Evolutionary conservation across 2,888 invertebrate genomes (phyloP).

Genomic region (Opisthograptis luteolata): DNA sequence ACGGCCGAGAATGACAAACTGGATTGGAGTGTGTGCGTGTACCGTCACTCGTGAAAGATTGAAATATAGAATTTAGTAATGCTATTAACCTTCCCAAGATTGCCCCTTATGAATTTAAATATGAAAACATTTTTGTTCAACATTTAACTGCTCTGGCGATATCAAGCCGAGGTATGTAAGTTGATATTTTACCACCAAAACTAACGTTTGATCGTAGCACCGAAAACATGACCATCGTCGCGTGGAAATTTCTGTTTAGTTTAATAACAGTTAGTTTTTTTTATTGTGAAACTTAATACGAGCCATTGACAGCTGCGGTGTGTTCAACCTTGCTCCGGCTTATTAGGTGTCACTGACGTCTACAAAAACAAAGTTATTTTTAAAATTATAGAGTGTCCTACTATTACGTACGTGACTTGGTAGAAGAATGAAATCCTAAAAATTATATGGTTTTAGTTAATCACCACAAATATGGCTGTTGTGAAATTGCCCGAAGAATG

Average conservation of each 20-base stretch:
- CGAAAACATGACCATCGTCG: conserved; percentile 42
- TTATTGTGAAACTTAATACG: conserved; percentile 60
- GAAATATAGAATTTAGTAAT: conserved; percentile 17
- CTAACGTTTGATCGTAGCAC: conserved; percentile 52
- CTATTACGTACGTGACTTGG: conserved; percentile 1
- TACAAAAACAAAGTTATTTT: conserved; percentile 20
- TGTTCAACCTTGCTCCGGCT: conserved; percentile 45
- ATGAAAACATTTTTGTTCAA: conserved; percentile 15
- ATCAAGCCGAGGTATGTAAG: conserved; percentile 49
- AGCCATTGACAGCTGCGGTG: conserved; percentile 60
- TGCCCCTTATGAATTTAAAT: conserved; percentile 19
- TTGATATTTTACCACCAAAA: conserved; percentile 54
- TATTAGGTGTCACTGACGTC: conserved; percentile 30
- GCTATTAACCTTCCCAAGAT: conserved; percentile 15
- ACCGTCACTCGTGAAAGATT: conserved; percentile 22
- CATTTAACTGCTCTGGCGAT: conserved; percentile 8
- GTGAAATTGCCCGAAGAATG: conserved; percentile 1
- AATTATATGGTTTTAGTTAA: conserved; percentile 5
- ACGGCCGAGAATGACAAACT: conserved; percentile 27
- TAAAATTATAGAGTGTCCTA: conserved; percentile 7
- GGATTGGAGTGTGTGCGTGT: conserved; percentile 16
- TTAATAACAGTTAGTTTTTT: conserved; percentile 49
- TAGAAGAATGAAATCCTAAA: not conserved
- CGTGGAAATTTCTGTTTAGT: conserved; percentile 51
- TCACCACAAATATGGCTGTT: not conserved